A percentile compares a stretch with the other conserved stretches of the same genome.
These are phyloP conservation scores for Drosophila prolongata DNA, from an alignment of 2,888 invertebrate genomes.

Conservation along the genomic window DNA sequence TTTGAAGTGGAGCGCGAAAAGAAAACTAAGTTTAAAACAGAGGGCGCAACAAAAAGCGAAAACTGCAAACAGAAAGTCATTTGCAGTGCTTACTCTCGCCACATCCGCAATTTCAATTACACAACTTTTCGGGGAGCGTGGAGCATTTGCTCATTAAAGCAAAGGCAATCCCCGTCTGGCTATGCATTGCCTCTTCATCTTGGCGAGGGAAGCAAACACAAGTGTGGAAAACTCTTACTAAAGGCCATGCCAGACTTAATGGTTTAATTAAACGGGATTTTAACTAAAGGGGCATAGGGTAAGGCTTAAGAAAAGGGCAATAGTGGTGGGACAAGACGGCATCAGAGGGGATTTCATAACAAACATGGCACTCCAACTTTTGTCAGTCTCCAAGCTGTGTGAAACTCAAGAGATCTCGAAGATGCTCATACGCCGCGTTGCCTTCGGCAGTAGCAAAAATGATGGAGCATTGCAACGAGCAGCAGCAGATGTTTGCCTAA, in stretches of 20 bases:
- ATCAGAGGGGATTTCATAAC: constrained; percentile 47
- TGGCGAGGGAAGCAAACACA: constrained; percentile 10
- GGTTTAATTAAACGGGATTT: constrained; percentile 67
- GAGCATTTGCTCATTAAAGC: constrained; percentile 39
- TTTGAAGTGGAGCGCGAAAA: constrained; percentile 8
- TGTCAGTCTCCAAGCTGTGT: constrained; percentile 33
- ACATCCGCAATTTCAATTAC: constrained; percentile 71
- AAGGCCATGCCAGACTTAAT: constrained; percentile 58
- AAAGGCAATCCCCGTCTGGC: constrained; percentile 8
- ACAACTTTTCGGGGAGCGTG: constrained; percentile 43
- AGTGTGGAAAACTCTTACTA: constrained; percentile 21
- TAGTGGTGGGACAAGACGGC: no score
- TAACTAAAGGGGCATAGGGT: constrained; percentile 15
- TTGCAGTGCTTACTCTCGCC: constrained; percentile 60
- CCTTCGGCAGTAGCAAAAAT: constrained; percentile 6
- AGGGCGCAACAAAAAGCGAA: constrained; percentile 12
- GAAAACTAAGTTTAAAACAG: constrained; percentile 12
- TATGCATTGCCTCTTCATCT: not conserved
- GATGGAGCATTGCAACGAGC: constrained; percentile 9
- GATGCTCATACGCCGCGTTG: constrained; percentile 65
- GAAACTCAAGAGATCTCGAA: constrained; percentile 49
- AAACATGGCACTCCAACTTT: constrained; percentile 65
- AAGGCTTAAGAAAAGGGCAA: not conserved
- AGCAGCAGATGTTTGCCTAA: constrained; percentile 40
- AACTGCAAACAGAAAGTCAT: constrained; percentile 55